phyloP scores from a whole-genome alignment of 2,888 invertebrate species.

The Luperina nickerlii region DNA sequence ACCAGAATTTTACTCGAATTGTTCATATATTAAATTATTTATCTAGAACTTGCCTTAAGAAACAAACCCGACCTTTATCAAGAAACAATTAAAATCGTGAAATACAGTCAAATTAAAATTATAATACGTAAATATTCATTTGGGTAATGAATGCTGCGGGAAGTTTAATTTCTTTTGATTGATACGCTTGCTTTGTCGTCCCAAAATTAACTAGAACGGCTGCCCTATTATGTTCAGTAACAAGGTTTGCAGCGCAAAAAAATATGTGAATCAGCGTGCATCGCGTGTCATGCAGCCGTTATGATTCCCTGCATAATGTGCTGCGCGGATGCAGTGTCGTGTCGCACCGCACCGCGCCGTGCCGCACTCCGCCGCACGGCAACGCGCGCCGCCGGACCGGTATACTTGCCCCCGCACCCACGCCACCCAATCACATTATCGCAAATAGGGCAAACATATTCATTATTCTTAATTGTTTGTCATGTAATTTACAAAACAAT shows the following conservation, averaged over 20 bases:
- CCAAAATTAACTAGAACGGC: conserved; percentile 33
- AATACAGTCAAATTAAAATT: conserved; percentile 51
- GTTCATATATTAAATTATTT: conserved; percentile 48
- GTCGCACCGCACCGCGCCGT: conserved; percentile 4
- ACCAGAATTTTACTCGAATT: conserved; percentile 27
- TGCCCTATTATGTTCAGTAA: conserved; percentile 48
- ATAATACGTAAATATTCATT: conserved; percentile 57
- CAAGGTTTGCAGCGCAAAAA: conserved; percentile 60
- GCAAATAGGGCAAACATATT: conserved; percentile 75
- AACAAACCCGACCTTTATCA: conserved; percentile 45
- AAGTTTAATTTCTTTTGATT: conserved; percentile 55
- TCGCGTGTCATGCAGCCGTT: conserved; percentile 72
- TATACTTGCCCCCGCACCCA: conserved; percentile 38
- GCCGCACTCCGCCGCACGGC: conserved; percentile 37
- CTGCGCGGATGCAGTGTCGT: conserved; percentile 66
- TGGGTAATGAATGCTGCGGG: conserved; percentile 41
- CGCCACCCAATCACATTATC: conserved; percentile 75
- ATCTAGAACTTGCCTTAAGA: conserved; percentile 31
- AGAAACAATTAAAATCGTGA: conserved; percentile 42
- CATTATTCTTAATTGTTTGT: conserved; percentile 80
- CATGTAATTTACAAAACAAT: conserved; percentile 75
- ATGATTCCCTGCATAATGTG: conserved; percentile 69
- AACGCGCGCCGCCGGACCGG: conserved; percentile 7
- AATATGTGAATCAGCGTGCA: conserved; percentile 62
- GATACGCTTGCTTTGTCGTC: conserved; percentile 47